Percentiles rank a stretch among this genome's conserved stretches.
Conservation (phyloP, 2,888 invertebrate genomes). For the Eristalis intricaria region DNA sequence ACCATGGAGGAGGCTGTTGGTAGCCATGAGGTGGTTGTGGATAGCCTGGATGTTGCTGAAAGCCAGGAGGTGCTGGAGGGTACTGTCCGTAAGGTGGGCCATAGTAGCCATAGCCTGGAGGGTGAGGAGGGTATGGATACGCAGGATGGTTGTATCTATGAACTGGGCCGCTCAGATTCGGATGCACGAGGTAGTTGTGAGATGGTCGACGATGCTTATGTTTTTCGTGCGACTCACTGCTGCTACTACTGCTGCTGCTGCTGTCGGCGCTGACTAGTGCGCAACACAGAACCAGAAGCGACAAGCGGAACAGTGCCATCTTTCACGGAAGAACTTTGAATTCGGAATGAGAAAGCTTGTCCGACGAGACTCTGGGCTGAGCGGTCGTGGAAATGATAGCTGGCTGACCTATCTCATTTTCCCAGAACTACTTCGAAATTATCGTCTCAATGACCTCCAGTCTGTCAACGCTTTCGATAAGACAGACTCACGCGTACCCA, state of each 20-base stretch:
- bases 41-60: neutral
- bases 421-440: neutral
- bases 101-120: neutral
- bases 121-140: neutral
- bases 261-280: neutral
- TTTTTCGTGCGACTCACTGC: neutral
- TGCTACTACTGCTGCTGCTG: neutral
- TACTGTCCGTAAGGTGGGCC: neutral
- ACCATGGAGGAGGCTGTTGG: neutral
- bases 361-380: neutral
- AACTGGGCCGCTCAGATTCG: neutral
- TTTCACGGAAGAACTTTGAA: neutral
- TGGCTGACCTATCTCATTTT: neutral
- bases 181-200: neutral
- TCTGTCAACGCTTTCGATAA: neutral
- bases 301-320: neutral
- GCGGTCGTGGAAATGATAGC: neutral
- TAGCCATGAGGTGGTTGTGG: too few relatives aligned
- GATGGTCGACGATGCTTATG: neutral
- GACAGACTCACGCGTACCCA: neutral
- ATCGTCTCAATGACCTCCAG: neutral
- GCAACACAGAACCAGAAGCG: neutral
- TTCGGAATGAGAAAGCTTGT: neutral
- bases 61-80: neutral
- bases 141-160: neutral